These are phyloP conservation scores for Merodon equestris DNA, from an alignment of 2,888 invertebrate species.

Conservation along the genomic window DNA sequence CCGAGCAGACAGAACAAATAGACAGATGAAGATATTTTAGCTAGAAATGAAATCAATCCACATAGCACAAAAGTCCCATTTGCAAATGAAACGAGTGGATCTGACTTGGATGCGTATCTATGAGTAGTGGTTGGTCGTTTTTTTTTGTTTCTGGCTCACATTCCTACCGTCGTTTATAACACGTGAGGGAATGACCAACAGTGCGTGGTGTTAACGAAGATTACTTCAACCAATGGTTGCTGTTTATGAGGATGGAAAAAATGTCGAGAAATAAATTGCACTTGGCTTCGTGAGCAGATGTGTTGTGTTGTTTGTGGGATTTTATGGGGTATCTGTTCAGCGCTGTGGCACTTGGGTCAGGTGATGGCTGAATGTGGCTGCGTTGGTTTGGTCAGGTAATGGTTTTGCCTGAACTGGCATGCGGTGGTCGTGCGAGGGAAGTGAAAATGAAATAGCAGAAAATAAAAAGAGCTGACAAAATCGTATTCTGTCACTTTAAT, in stretches of 20 bases:
- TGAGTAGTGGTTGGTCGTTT: not conserved
- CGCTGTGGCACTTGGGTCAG: too few relatives aligned
- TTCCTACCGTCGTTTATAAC: conserved; percentile 1
- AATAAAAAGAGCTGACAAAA: too few relatives aligned
- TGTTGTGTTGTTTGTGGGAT: conserved; percentile 4
- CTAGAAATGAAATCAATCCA: not conserved
- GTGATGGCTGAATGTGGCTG: too few relatives aligned
- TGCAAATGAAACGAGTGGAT: not conserved
- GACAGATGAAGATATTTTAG: not conserved
- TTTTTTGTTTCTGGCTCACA: not conserved
- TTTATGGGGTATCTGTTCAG: too few relatives aligned
- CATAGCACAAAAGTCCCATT: not conserved
- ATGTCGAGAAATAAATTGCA: too few relatives aligned
- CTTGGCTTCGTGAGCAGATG: too few relatives aligned
- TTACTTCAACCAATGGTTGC: not conserved
- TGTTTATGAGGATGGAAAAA: too few relatives aligned
- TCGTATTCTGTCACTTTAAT: too few relatives aligned
- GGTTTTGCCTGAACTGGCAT: too few relatives aligned
- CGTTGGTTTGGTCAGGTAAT: too few relatives aligned
- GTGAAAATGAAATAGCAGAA: too few relatives aligned
- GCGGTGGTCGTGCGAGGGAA: too few relatives aligned
- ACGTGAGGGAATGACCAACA: conserved; percentile 11
- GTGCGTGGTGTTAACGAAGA: conserved; percentile 21
- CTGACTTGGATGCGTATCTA: not conserved
- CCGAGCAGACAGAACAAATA: conserved; percentile 3